Conservation (phyloP, 2,888 invertebrate genomes). For the Caenorhabditis parvicauda region DNA sequence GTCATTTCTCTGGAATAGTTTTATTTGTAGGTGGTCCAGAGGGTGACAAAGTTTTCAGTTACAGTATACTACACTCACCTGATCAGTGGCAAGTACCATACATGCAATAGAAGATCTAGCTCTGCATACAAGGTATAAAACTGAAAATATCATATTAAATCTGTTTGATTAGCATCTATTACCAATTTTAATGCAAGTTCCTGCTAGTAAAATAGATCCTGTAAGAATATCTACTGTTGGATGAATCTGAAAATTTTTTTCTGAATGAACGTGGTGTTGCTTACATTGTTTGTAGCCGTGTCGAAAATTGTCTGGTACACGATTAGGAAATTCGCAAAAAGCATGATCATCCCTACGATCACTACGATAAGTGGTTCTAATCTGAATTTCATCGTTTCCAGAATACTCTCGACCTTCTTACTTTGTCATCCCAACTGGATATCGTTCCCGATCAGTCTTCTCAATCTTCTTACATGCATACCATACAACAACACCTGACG, state of each 20-base stretch:
- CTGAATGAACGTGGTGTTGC: not conserved
- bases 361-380: slow-evolving; percentile 65
- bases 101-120: slow-evolving; percentile 31
- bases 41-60: not conserved
- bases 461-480: slow-evolving; percentile 55
- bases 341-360: slow-evolving; percentile 65
- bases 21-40: not conserved
- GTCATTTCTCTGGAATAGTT: slow-evolving; percentile 63
- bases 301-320: slow-evolving; percentile 63
- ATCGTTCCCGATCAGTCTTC: slow-evolving; percentile 62
- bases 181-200: slow-evolving; percentile 38
- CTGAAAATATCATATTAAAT: not conserved
- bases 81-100: slow-evolving; percentile 64
- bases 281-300: slow-evolving; percentile 43
- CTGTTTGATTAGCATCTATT: not conserved
- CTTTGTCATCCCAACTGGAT: slow-evolving; percentile 64
- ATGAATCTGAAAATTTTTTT: slow-evolving; percentile 9
- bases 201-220: slow-evolving; percentile 33
- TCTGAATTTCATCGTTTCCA: slow-evolving; percentile 11
- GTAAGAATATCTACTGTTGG: slow-evolving; percentile 39
- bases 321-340: slow-evolving; percentile 57
- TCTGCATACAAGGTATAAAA: slow-evolving; percentile 42
- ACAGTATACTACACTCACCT: slow-evolving; percentile 8
- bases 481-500: slow-evolving; percentile 65
- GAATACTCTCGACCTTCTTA: too few relatives aligned